Evolutionary conservation across 2,888 invertebrate species (phyloP), one percentile per base, ranked within the genome.

Genomic region (Tupiocoris notatus): DNA sequence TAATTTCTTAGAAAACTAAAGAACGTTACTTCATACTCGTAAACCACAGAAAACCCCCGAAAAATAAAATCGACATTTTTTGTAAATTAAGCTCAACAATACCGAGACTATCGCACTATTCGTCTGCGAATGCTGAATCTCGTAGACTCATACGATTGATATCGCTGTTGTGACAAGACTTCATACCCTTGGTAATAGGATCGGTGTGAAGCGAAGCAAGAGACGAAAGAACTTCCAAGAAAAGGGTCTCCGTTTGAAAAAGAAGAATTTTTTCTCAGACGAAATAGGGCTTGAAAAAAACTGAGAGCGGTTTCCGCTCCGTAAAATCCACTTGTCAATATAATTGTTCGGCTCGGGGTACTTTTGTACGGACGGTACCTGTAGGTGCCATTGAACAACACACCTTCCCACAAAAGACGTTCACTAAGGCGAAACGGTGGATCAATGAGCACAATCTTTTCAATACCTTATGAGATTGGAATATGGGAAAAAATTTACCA

Each of bases 251-350:
- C 12, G 3, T 39, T 39, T 12, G 39, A 25, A 62, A 24, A 59
- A 24, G 0, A 59, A 65, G 16, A 17, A 65, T 65, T 65, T 65
- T 54, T 67, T 67, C 56, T 67, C 22, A 3, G 6, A 39, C 39
- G 9, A 22, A 62, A 63, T 20, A 39, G n/a, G 24, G 7, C 24
- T 22, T 25, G 25, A 25, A 73, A 73, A 70, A 73, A 57, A n/a
- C 63, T 22, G 62, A 25, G 63, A 63, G 62, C 63, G 62, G 73
- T 73, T 73, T 73, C 73, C 73, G 61, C 61, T 62, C 73, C 63
- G 63, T 73, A 62, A 73, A 73, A 73, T 73, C 73, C 73, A 73
- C 73, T 73, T 73, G 73, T 73, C 73, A 62, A 73, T 73, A 73
- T 61, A 61, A 57, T 56, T 73, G 73, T 65, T 21, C 57, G 56